Base-by-base conservation (phyloP, 92 coral and sea anemone species). In the Ricordea florida region DNA sequence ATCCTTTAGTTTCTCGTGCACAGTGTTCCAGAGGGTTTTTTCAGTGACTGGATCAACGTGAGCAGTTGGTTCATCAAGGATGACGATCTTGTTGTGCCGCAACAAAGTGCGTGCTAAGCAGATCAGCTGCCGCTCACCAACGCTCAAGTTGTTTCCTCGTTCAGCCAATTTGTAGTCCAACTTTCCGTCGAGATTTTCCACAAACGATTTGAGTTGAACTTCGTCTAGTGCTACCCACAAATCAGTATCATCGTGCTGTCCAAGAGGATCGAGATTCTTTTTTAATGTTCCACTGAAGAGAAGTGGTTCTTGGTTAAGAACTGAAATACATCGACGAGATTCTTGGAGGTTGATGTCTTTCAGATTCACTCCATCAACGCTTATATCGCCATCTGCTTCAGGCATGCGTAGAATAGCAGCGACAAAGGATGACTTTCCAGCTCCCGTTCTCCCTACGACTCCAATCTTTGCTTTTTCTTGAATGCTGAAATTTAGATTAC, bases 331-430 rank as follows among this genome's bases (percentile, higher is more conserved):
- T 37, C 45, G 28, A 49, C 76, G 17, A 10, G 76, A 34, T 35
- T 69, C 76, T 21, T 69, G 76, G 11, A 69, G 46, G 10, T 69
- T 55, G 18, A 69, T 50, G 11, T 33, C 3, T 22, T 50, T 53
- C 3, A 69, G 45, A 3, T 42, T 16, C 5, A 69, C 40, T 16
- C 24, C 64, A 27, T 69, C 76, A 14, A 69, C 22, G 47, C 14
- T 9, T 50, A 69, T 37, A 4, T 50, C 63, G 9, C 76, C 76
- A 3, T 69, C 63, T 27, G 76, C 62, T 18, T 69, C 76, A 38
- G 76, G 76, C 76, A 69, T 69, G 52, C 76, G 76, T 1, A 69
- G n/a, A n/a, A 69, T 30, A 23, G 76, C 63, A 43, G 76, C 76
- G 5, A 69, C 63, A 53, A 69, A 25, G 6, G 76, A 69, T 23